Percentiles rank a stretch among this genome's conserved stretches.
Conservation (phyloP, 2,797 vertebrate species). For the Micropoecilia bifurca region DNA sequence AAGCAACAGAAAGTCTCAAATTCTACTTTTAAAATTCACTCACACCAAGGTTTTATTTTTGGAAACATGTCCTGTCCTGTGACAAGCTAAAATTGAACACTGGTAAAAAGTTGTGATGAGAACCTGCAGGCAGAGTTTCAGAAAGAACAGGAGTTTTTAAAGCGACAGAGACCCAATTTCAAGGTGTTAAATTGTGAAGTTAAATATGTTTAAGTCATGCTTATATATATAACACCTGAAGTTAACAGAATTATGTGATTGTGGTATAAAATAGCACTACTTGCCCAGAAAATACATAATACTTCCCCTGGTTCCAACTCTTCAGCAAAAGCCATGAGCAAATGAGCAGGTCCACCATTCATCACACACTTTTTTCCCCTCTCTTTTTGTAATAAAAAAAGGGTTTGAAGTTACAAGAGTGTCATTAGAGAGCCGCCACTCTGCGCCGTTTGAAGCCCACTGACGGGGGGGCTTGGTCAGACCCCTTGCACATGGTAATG, state of each 20-base stretch:
- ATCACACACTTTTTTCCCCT: neutral
- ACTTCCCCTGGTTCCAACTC: too few relatives aligned
- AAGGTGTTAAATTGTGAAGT: too few relatives aligned
- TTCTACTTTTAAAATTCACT: neutral
- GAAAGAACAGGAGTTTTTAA: too few relatives aligned
- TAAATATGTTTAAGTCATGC: too few relatives aligned
- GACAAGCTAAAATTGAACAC: neutral
- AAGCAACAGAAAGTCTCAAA: neutral
- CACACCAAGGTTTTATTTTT: neutral
- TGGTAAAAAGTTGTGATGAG: too few relatives aligned
- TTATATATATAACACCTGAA: too few relatives aligned
- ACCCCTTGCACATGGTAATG: slow-evolving; percentile 86
- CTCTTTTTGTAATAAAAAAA: slow-evolving; percentile 7
- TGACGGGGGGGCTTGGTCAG: slow-evolving; percentile 62
- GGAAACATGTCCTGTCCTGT: neutral
- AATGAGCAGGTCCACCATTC: slow-evolving; percentile 5
- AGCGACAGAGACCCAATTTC: too few relatives aligned
- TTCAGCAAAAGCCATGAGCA: neutral
- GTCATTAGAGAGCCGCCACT: slow-evolving; percentile 60
- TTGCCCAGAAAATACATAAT: too few relatives aligned
- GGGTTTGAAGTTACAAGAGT: slow-evolving; percentile 37
- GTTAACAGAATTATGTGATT: too few relatives aligned
- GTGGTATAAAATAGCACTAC: too few relatives aligned
- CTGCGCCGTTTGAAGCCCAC: slow-evolving; percentile 54
- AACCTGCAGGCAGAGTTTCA: too few relatives aligned